phyloP scores from a whole-genome alignment of 2,113 vertebrate species.

The Thunnus thynnus region DNA sequence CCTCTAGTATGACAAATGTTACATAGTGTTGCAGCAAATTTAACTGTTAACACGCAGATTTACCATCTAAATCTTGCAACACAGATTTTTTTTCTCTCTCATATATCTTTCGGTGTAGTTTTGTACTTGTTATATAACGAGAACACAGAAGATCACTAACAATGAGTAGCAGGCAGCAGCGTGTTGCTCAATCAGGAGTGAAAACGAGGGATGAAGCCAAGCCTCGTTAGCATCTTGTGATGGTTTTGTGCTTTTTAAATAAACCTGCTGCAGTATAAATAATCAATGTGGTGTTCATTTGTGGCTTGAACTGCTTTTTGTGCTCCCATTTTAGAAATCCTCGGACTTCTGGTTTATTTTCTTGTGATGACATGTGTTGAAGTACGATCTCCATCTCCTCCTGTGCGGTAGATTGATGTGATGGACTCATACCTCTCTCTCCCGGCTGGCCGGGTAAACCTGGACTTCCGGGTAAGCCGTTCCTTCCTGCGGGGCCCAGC shows the following conservation, averaged over 20 bases:
- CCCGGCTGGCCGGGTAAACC: conserved; percentile 91
- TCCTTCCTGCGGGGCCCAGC: conserved; percentile 89
- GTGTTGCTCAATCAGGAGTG: no score
- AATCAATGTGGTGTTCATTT: neutral
- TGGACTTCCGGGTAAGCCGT: conserved; percentile 93
- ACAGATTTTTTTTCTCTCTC: no score
- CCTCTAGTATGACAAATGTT: no score
- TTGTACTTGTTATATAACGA: no score
- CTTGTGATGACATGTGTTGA: neutral
- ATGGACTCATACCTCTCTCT: conserved; percentile 88
- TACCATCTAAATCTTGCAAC: no score
- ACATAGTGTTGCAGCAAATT: no score
- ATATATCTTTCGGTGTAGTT: no score
- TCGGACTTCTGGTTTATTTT: neutral
- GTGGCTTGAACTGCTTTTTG: no score
- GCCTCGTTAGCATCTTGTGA: neutral
- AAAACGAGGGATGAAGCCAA: neutral
- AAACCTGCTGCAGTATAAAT: conserved; percentile 6
- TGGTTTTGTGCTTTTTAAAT: conserved; percentile 23
- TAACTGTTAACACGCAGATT: no score
- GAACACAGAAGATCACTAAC: no score
- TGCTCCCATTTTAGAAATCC: no score
- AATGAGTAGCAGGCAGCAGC: no score
- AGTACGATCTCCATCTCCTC: neutral
- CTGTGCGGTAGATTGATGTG: neutral